Percentiles rank a stretch among this genome's conserved stretches.
These are phyloP conservation scores for Liodrosophila aerea DNA, from an alignment of 2,888 invertebrate species.

Conservation along the genomic window DNA sequence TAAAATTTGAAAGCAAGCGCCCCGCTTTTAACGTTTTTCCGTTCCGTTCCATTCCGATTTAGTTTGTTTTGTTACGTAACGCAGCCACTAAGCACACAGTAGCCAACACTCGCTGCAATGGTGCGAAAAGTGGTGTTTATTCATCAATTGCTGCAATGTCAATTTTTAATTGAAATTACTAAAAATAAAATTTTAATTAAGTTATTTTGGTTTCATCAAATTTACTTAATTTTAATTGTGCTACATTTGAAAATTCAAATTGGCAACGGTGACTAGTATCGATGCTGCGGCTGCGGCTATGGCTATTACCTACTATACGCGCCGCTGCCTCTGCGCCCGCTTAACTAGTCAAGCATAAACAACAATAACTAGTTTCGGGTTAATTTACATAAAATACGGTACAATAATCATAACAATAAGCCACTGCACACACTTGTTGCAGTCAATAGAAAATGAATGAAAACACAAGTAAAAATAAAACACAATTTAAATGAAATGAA, in stretches of 20 bases:
- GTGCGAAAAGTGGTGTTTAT: too few species aligned
- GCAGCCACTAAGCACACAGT: too few species aligned
- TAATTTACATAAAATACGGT: conserved; percentile 70
- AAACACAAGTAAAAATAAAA: conserved; percentile 9
- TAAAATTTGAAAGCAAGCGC: conserved; percentile 57
- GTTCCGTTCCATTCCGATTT: conserved; percentile 25
- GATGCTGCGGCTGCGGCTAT: conserved; percentile 13
- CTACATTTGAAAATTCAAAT: too few species aligned
- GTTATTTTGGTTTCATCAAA: too few species aligned
- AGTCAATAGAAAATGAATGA: conserved; percentile 21
- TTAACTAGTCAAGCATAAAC: conserved; percentile 65
- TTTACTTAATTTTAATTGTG: too few species aligned
- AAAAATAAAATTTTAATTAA: too few species aligned
- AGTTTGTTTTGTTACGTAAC: conserved; percentile 60
- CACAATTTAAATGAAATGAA: conserved; percentile 9
- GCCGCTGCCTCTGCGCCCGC: conserved; percentile 53
- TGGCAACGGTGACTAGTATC: too few species aligned
- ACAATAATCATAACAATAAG: conserved; percentile 22
- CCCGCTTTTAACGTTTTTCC: conserved; percentile 44
- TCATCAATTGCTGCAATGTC: too few species aligned
- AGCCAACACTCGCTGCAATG: too few species aligned
- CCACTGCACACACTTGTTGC: conserved; percentile 67
- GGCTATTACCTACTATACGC: conserved; percentile 43
- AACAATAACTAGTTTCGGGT: conserved; percentile 57
- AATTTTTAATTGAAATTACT: too few species aligned